Evolutionary conservation across 2,888 invertebrate species (phyloP), one percentile per base, ranked within the genome.

Genomic region (Melolontha melolontha): DNA sequence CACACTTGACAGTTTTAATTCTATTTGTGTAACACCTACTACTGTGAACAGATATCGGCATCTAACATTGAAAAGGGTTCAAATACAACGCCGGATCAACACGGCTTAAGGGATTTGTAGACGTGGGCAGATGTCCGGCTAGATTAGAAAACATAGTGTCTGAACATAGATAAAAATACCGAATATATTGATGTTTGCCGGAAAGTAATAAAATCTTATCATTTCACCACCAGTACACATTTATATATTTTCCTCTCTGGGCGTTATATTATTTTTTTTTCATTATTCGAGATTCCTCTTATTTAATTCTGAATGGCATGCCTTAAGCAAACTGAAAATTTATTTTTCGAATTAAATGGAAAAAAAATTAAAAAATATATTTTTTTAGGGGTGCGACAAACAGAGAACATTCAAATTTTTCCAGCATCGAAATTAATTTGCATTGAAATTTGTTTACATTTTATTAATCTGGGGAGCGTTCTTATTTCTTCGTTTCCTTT

Each of bases 41-140:
- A 14, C 12, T 8, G 12, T 12, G 34, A 14, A n/a, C 29, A 22
- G 27, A 52, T 52, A 52, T 52, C 51, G 22, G 34, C 12, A 52
- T 52, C 12, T 52, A 27, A 52, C 34, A 12, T 34, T 29, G 51
- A 52, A 52, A 52, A 52, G 51, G 51, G 51, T 29, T 29, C 51
- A 49, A 17, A 49, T 22, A 49, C n/a, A 49, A 22, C 22, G 22
- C 8, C 1, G 49, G 49, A 49, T 49, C 51, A 34, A 5, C 2
- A 22, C 4, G 51, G 51, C 29, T 52, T 52, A 34, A 29, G 8
- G 51, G 51, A 34, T 52, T 34, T 34, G 29, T 34, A 1, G 2
- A 34, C 51, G 51, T 52, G 51, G 51, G 34, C 14, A 29, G 51
- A 49, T 34, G 34, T 34, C 34, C 22, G 11, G 49, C 8, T 17